Percentiles rank a stretch among this genome's conserved stretches.
These are phyloP conservation scores for Nomada goodeniana DNA, from an alignment of 2,888 invertebrate species.

Conservation along the genomic window DNA sequence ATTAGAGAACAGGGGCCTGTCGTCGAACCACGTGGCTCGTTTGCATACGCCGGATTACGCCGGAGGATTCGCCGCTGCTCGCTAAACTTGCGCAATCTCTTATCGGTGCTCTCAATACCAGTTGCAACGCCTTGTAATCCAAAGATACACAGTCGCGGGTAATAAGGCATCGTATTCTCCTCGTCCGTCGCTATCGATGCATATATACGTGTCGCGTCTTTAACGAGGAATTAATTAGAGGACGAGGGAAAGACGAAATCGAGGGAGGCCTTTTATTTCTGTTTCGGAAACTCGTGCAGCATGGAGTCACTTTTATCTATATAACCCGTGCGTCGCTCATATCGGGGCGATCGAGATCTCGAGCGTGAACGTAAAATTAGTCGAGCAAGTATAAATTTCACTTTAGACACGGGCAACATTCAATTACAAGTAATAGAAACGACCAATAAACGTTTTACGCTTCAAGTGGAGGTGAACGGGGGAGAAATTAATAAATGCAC, in stretches of 20 bases:
- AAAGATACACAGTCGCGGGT: slow-evolving; percentile 70
- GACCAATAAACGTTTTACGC: no score
- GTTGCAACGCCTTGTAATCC: slow-evolving; percentile 79
- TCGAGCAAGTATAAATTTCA: neutral
- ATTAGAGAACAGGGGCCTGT: slow-evolving; percentile 17
- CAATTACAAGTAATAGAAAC: no score
- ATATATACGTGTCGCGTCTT: neutral
- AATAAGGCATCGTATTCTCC: slow-evolving; percentile 29
- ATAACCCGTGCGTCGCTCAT: slow-evolving; percentile 13
- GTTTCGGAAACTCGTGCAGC: slow-evolving; percentile 14
- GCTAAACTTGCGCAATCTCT: slow-evolving; percentile 76
- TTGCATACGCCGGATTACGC: slow-evolving; percentile 69
- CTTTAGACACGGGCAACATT: neutral
- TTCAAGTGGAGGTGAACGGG: no score
- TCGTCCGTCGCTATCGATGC: slow-evolving; percentile 3
- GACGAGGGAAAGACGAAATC: neutral
- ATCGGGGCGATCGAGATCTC: slow-evolving; percentile 30
- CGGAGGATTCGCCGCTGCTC: slow-evolving; percentile 70
- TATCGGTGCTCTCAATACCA: slow-evolving; percentile 77
- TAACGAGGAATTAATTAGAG: neutral
- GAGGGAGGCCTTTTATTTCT: slow-evolving; percentile 18
- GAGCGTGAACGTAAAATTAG: slow-evolving; percentile 2
- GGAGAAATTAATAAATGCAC: neutral
- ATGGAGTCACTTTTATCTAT: neutral
- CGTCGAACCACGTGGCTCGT: slow-evolving; percentile 62